Percentiles rank a stretch among this genome's conserved stretches.
phyloP scores from a whole-genome alignment of 2,797 vertebrate genomes.

The Trichosurus vulpecula region DNA sequence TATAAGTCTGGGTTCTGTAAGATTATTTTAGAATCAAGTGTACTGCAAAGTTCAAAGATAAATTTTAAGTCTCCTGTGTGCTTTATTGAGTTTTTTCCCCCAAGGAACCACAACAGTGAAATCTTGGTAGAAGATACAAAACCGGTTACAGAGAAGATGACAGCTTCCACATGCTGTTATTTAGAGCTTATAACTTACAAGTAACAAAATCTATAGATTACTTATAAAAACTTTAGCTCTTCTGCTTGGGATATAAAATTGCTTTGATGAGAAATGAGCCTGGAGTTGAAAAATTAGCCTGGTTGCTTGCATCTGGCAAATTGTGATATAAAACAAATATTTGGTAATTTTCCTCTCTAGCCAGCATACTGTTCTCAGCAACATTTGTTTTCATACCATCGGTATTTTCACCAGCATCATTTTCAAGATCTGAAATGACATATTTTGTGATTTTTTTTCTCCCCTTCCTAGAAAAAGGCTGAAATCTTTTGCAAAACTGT shows the following conservation, averaged over 20 bases:
- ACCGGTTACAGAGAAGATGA: slow-evolving; percentile 20
- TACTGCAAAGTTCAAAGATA: neutral
- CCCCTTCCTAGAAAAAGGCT: slow-evolving; percentile 79
- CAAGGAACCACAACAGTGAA: slow-evolving; percentile 50
- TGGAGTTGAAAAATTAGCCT: neutral
- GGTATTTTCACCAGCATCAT: neutral
- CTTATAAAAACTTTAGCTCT: slow-evolving; percentile 14
- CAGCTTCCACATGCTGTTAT: slow-evolving; percentile 35
- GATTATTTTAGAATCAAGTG: slow-evolving; percentile 11
- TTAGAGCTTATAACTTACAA: neutral
- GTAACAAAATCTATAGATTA: slow-evolving; percentile 1
- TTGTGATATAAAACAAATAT: neutral
- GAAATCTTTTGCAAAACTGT: slow-evolving; percentile 81
- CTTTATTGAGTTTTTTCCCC: neutral
- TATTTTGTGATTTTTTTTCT: slow-evolving; percentile 64
- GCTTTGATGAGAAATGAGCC: neutral
- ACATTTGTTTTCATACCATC: neutral
- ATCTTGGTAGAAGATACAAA: neutral
- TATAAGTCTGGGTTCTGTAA: slow-evolving; percentile 48
- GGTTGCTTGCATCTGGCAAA: slow-evolving; percentile 24
- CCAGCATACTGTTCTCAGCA: neutral
- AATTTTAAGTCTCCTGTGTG: slow-evolving; percentile 16
- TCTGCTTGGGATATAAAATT: neutral
- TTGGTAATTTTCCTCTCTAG: slow-evolving; percentile 27
- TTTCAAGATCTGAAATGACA: slow-evolving; percentile 36